Conservation (phyloP, 2,797 vertebrate species). For the Leptoclinus maculatus region DNA sequence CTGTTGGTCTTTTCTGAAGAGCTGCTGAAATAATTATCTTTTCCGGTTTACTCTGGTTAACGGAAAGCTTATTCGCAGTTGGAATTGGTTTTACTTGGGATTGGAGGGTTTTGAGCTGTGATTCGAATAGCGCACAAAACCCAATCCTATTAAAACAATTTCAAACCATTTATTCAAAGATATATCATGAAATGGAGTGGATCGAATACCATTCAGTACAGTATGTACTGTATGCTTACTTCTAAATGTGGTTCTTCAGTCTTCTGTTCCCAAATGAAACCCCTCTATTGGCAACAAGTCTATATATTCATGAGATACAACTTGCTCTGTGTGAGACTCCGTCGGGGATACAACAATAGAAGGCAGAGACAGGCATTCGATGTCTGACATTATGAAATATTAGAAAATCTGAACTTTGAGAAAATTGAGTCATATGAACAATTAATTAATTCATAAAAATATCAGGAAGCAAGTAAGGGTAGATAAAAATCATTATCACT, state of each 20-base stretch:
- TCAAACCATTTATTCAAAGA: constrained; percentile 34
- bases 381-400: background rate
- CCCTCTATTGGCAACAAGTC: background rate
- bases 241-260: background rate
- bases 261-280: constrained; percentile 13
- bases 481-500: background rate
- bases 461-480: background rate
- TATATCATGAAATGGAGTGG: constrained; percentile 10
- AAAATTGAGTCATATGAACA: background rate
- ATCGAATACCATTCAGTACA: background rate
- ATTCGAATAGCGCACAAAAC: constrained; percentile 10
- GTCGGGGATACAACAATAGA: background rate
- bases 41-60: constrained; percentile 25
- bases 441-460: background rate
- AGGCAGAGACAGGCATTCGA: background rate
- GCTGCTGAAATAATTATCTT: constrained; percentile 32
- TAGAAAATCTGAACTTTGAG: background rate
- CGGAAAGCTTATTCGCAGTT: constrained; percentile 3
- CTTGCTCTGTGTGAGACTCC: background rate
- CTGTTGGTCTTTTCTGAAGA: constrained; percentile 31
- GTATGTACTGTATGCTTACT: background rate
- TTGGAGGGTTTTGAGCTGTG: background rate
- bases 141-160: constrained; percentile 44
- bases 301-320: constrained; percentile 7
- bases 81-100: constrained; percentile 24